These are phyloP conservation scores for Capitella teleta DNA, from an alignment of 1,140 invertebrate species.

Conservation along the genomic window DNA sequence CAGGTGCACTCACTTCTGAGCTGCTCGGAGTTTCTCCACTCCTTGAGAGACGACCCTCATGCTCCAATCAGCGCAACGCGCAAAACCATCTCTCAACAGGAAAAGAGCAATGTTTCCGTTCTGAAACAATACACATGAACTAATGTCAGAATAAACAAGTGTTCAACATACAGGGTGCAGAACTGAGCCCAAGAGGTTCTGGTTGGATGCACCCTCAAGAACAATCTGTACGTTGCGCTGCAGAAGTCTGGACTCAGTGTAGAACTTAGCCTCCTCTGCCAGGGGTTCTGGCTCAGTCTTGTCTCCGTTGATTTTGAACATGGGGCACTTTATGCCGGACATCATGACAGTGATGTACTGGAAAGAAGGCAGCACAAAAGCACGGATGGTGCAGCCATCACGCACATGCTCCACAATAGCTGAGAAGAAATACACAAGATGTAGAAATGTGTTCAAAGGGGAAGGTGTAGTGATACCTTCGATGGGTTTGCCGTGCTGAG, in stretches of 20 bases:
- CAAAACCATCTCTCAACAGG: constrained; percentile 81
- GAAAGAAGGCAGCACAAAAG: constrained; percentile 73
- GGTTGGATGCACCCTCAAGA: constrained; percentile 78
- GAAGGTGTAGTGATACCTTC: constrained; percentile 35
- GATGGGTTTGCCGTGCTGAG: constrained; percentile 64
- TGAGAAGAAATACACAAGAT: constrained; percentile 27
- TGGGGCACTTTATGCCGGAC: constrained; percentile 68
- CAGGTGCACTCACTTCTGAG: constrained; percentile 53
- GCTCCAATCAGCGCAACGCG: constrained; percentile 95
- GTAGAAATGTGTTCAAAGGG: background rate
- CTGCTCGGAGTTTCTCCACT: constrained; percentile 66
- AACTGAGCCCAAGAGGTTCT: constrained; percentile 84
- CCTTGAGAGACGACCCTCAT: constrained; percentile 72
- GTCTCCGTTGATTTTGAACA: constrained; percentile 60
- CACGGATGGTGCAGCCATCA: constrained; percentile 87
- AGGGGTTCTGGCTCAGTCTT: constrained; percentile 51
- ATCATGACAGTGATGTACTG: constrained; percentile 86
- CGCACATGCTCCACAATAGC: constrained; percentile 90
- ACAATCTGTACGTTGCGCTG: constrained; percentile 88
- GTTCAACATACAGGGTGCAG: constrained; percentile 66
- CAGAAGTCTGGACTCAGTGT: constrained; percentile 78
- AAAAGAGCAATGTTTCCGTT: constrained; percentile 89
- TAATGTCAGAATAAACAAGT: background rate
- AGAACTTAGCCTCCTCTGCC: constrained; percentile 75
- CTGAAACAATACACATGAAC: constrained; percentile 38